Percentiles rank a stretch among this genome's conserved stretches.
These are phyloP conservation scores for Gymnoscelis rufifasciata DNA, from an alignment of 2,888 invertebrate genomes.

Conservation along the genomic window DNA sequence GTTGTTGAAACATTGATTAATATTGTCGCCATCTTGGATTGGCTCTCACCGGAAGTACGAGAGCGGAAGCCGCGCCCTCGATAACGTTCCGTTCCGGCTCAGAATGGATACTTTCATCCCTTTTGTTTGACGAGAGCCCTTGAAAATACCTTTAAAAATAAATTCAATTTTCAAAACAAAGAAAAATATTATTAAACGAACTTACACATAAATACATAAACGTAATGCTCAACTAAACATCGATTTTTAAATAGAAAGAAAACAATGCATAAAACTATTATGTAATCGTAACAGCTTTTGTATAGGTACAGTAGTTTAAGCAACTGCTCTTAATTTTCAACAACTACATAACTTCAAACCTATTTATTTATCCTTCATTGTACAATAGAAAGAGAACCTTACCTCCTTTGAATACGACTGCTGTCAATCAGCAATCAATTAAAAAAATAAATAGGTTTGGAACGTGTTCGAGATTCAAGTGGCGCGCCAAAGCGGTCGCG, in stretches of 20 bases:
- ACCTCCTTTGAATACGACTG: constrained; percentile 11
- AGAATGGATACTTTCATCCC: constrained; percentile 54
- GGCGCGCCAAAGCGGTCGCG: constrained; percentile 9
- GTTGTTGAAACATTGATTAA: constrained; percentile 80
- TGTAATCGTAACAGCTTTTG: no score
- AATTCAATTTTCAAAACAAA: constrained; percentile 30
- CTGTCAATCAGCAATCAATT: constrained; percentile 20
- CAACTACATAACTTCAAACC: constrained; percentile 7
- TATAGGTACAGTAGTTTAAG: constrained; percentile 21
- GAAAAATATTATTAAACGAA: constrained; percentile 33
- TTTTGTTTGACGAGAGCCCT: constrained; percentile 57
- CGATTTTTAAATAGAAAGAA: constrained; percentile 16
- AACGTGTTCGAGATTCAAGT: constrained; percentile 30
- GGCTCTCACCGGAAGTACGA: constrained; percentile 49
- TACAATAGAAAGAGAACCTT: constrained; percentile 16
- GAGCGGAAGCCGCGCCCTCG: constrained; percentile 53
- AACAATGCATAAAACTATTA: no score
- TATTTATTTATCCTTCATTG: constrained; percentile 1
- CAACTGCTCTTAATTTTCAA: constrained; percentile 30
- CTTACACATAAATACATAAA: not conserved
- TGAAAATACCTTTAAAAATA: constrained; percentile 32
- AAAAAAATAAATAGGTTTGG: constrained; percentile 30
- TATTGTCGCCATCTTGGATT: constrained; percentile 76
- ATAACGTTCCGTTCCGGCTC: constrained; percentile 47
- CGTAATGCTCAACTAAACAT: constrained; percentile 57